A percentile compares a stretch with the other conserved stretches of the same genome.
Conservation (phyloP, 2,113 vertebrate genomes). For the Leucopternis melanops region DNA sequence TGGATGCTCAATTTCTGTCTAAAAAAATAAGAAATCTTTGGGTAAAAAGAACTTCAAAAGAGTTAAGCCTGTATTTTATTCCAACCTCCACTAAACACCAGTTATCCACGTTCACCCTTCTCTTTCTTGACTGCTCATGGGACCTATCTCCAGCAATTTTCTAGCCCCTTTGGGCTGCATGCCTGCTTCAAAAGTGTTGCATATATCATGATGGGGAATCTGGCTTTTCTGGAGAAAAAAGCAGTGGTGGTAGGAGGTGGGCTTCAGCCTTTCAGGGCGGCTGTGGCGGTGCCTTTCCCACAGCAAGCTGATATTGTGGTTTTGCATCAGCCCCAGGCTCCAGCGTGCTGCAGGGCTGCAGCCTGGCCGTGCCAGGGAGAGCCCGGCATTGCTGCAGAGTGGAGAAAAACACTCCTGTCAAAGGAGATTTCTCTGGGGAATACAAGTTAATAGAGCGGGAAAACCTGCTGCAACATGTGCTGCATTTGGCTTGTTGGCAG, state of each 20-base stretch:
- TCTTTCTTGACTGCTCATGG: neutral
- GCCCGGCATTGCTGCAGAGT: neutral
- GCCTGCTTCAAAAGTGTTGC: neutral
- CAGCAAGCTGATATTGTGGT: rapidly evolving
- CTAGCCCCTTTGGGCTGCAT: neutral
- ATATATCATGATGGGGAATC: neutral
- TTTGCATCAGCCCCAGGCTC: neutral
- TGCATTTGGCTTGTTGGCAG: neutral
- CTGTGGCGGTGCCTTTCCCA: neutral
- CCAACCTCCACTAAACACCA: neutral
- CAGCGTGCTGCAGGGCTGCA: neutral
- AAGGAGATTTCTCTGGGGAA: neutral
- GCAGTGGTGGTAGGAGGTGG: neutral
- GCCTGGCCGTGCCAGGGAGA: neutral
- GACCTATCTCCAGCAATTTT: neutral
- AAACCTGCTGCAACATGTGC: neutral
- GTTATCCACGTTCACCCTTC: rapidly evolving
- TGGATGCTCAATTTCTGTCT: neutral
- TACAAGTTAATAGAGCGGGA: neutral
- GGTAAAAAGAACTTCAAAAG: neutral
- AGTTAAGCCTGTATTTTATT: neutral
- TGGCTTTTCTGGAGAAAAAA: neutral
- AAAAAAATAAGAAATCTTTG: neutral
- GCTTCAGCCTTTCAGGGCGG: neutral
- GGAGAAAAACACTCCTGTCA: neutral